A percentile compares a stretch with the other conserved stretches of the same genome.
Conservation (phyloP, 2,113 vertebrate genomes). For the Sciurus niger region DNA sequence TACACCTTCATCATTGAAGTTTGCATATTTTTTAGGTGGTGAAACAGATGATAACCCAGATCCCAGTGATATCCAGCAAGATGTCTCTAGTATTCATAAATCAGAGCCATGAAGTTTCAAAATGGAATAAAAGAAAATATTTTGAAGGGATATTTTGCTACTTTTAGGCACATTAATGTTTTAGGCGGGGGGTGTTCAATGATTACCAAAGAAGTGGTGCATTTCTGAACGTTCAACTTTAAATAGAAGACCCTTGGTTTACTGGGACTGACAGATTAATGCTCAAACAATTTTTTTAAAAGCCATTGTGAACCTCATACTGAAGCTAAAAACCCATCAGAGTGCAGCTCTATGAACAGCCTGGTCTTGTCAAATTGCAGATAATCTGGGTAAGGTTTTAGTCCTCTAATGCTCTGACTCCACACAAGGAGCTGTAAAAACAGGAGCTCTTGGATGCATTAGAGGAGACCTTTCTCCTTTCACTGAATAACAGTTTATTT, state of each 20-base stretch:
- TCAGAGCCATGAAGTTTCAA: slow-evolving; percentile 51
- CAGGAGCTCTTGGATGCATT: slow-evolving; percentile 73
- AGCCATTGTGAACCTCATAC: slow-evolving; percentile 55
- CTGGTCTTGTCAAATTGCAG: slow-evolving; percentile 72
- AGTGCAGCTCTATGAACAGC: slow-evolving; percentile 63
- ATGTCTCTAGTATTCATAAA: slow-evolving; percentile 69
- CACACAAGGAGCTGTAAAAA: slow-evolving; percentile 55
- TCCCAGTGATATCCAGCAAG: slow-evolving; percentile 53
- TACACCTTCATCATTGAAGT: slow-evolving; percentile 25
- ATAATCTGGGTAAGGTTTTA: slow-evolving; percentile 74
- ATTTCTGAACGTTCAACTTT: slow-evolving; percentile 56
- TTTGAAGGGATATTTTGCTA: not conserved
- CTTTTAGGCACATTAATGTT: slow-evolving; percentile 29
- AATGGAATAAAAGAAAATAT: slow-evolving; percentile 57
- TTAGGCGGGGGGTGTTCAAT: not conserved
- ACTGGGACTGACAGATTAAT: slow-evolving; percentile 54
- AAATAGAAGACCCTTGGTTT: slow-evolving; percentile 69
- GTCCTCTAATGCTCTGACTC: slow-evolving; percentile 62
- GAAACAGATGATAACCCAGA: slow-evolving; percentile 70
- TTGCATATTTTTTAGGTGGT: slow-evolving; percentile 61
- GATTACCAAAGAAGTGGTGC: not conserved
- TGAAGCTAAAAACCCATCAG: slow-evolving; percentile 75
- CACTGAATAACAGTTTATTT: slow-evolving; percentile 69
- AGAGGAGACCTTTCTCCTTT: slow-evolving; percentile 71
- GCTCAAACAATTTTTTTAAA: slow-evolving; percentile 77